Conservation (phyloP, 2,888 invertebrate species). For the Himalopsyche japonica region DNA sequence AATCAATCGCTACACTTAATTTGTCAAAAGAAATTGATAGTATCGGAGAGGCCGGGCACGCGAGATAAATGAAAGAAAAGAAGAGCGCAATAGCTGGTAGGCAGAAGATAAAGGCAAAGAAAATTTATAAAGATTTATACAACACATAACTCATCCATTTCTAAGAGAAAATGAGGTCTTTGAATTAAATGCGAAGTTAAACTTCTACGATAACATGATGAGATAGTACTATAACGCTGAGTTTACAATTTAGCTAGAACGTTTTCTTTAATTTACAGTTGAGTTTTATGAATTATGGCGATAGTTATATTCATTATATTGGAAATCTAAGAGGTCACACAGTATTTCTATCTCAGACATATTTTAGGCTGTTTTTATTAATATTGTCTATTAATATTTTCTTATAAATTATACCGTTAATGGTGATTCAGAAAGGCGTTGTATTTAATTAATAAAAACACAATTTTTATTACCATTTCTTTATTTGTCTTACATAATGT, state of each 20-base stretch:
- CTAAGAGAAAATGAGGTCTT: background rate
- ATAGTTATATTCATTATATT: too few species aligned
- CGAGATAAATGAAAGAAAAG: background rate
- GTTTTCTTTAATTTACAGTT: background rate
- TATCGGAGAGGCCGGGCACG: background rate
- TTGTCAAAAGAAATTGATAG: slow-evolving; percentile 7
- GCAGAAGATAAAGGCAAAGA: background rate
- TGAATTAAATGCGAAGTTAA: background rate
- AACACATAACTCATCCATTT: background rate
- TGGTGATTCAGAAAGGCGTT: too few species aligned
- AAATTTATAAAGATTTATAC: background rate
- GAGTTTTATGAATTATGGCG: background rate
- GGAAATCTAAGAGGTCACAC: too few species aligned
- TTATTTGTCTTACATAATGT: too few species aligned
- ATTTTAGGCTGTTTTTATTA: too few species aligned
- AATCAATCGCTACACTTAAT: background rate
- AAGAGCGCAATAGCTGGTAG: background rate
- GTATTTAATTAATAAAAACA: too few species aligned
- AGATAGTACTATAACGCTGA: background rate
- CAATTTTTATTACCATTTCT: too few species aligned
- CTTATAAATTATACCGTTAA: too few species aligned
- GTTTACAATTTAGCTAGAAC: background rate
- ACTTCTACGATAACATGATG: background rate
- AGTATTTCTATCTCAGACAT: too few species aligned
- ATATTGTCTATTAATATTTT: too few species aligned